Percentiles rank a stretch among this genome's conserved stretches.
These are phyloP conservation scores for Drosophila pachea DNA, from an alignment of 1,140 invertebrate species.

Conservation along the genomic window DNA sequence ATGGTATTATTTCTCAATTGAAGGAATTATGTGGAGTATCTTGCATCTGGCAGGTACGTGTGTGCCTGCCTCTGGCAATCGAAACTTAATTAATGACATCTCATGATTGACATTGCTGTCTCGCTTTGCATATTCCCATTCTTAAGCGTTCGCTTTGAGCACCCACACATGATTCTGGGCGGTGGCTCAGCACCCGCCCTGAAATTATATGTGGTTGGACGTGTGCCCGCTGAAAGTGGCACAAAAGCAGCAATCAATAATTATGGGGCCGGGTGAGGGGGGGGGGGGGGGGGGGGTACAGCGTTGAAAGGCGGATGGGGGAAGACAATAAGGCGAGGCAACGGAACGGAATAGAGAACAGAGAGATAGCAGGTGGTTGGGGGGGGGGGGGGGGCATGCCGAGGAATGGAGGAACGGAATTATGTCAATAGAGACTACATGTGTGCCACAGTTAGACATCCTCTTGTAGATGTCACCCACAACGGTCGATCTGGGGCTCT, in stretches of 20 bases:
- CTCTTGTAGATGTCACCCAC: no score
- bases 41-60: slow-evolving; percentile 20
- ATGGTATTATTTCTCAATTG: no score
- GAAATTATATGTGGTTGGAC: slow-evolving; percentile 10
- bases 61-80: slow-evolving; percentile 25
- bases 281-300: slow-evolving; percentile 12
- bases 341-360: slow-evolving; percentile 1
- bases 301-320: not conserved
- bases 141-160: slow-evolving; percentile 5
- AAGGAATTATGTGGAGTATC: not conserved
- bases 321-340: not conserved
- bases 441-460: no score
- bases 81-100: slow-evolving; percentile 49
- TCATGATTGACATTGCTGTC: slow-evolving; percentile 35
- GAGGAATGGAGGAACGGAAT: no score
- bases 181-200: not conserved
- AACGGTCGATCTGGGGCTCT: no score
- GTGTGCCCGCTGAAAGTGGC: slow-evolving; percentile 26
- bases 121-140: slow-evolving; percentile 7
- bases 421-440: no score
- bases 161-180: not conserved
- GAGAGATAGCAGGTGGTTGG: no score
- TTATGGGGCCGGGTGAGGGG: no score
- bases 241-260: slow-evolving; percentile 46
- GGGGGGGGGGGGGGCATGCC: no score